Evolutionary conservation across 2,113 vertebrate genomes (phyloP), one percentile per base, ranked within the genome.

Genomic region (Pongo pygmaeus): DNA sequence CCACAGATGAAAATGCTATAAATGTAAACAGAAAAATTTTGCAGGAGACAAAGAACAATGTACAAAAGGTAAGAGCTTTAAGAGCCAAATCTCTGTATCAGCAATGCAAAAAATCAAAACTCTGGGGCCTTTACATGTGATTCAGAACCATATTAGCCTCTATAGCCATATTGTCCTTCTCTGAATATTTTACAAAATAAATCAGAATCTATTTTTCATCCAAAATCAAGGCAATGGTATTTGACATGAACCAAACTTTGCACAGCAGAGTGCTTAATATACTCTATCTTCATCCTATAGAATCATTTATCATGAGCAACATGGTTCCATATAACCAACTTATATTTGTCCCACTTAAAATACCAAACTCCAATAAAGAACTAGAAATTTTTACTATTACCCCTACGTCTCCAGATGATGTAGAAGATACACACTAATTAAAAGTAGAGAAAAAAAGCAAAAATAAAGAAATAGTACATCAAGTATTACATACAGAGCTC

Each of bases 391-490:
- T 52, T 48, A 92, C 2, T 67, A 94, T 6, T 72, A 83, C 40
- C 5, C 61, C 79, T 25, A n/a, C 11, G 46, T 77, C 20, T 74
- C 46, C 59, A 69, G 57, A 91, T 55, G 16, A 79, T 20, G 0
- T 79, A 9, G 59, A 89, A 95, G 20, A 78, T 22, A 57, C 16
- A 85, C 7, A 84, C 40, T 85, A 61, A 85, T 20, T 85, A 87
- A 96, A 95, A 91, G 38, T 20, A 12, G 23, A 95, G 43, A 74
- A 95, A 84, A 95, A 81, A 81, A 78, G 30, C 50, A 84, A 91
- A 83, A 77, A 50, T 46, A 79, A 87, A 77, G 32, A 96, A 83
- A 74, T 5, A 91, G n/a, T 17, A 86, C 30, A 79, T 70, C 40
- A 77, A 93, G 4, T 22, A 35, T 22, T 55, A 86, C 4, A 43